Evolutionary conservation across 2,113 vertebrate genomes (phyloP).

Genomic region (Menura novaehollandiae): DNA sequence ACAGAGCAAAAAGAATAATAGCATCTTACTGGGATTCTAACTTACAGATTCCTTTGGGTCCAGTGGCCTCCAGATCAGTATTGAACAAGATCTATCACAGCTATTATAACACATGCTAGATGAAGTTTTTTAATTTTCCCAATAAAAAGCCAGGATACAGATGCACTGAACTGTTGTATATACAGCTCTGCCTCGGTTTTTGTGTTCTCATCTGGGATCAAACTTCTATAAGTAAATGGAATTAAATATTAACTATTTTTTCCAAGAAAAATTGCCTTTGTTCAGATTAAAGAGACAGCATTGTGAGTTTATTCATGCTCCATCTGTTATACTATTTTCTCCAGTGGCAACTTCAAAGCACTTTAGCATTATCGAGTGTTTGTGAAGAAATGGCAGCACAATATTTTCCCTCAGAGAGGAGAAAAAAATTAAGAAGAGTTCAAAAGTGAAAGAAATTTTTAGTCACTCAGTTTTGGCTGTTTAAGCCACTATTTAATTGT

Average conservation of each 20-base stretch:
- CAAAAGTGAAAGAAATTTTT: constrained; percentile 44
- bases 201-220: neutral
- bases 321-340: constrained; percentile 49
- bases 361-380: constrained; percentile 7
- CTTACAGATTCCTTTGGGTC: neutral
- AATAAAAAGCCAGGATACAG: neutral
- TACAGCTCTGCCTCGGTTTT: neutral
- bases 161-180: neutral
- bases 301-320: constrained; percentile 6
- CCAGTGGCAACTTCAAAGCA: constrained; percentile 53
- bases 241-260: constrained; percentile 64
- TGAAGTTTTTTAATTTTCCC: neutral
- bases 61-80: neutral
- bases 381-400: constrained; percentile 14
- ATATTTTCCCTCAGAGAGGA: neutral
- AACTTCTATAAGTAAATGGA: constrained; percentile 25
- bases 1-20: neutral
- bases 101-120: neutral
- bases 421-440: neutral
- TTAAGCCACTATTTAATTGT: constrained; percentile 66
- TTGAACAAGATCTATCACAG: constrained; percentile 7
- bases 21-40: neutral
- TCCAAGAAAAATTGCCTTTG: constrained; percentile 26
- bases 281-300: constrained; percentile 34
- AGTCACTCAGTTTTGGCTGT: constrained; percentile 20